phyloP scores from a whole-genome alignment of 2,888 invertebrate species.

The Caenorhabditis sp. region DNA sequence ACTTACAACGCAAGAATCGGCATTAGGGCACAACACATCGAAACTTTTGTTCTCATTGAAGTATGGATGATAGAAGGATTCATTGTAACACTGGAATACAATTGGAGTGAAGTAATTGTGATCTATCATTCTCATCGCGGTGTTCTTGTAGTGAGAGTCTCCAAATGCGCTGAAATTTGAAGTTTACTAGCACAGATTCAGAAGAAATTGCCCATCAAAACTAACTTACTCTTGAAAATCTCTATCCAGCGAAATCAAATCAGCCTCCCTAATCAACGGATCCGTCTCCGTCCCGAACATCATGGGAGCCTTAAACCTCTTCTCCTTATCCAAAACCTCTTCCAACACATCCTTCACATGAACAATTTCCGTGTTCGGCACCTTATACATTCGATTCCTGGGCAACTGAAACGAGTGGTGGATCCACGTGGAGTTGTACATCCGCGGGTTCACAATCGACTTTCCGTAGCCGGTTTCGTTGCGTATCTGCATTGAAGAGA shows the following conservation, averaged over 20 bases:
- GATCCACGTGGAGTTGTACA: constrained; percentile 60
- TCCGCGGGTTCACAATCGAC: constrained; percentile 52
- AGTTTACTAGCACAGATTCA: too few relatives aligned
- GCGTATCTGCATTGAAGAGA: constrained; percentile 37
- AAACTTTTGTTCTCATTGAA: constrained; percentile 39
- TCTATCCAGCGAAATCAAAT: constrained; percentile 24
- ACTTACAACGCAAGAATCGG: constrained; percentile 48
- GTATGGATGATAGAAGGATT: constrained; percentile 52
- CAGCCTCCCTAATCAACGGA: constrained; percentile 30
- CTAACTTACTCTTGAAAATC: constrained; percentile 40
- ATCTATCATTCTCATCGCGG: constrained; percentile 31
- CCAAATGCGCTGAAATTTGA: constrained; percentile 15
- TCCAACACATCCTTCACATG: constrained; percentile 48
- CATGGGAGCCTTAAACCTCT: constrained; percentile 15
- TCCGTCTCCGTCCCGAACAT: constrained; percentile 33
- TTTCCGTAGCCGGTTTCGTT: constrained; percentile 52
- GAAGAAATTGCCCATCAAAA: too few relatives aligned
- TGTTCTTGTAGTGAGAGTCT: background rate
- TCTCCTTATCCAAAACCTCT: constrained; percentile 8
- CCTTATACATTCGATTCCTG: constrained; percentile 26
- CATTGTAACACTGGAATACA: constrained; percentile 54
- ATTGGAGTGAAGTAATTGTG: constrained; percentile 39
- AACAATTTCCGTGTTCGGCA: constrained; percentile 46
- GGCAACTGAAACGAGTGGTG: constrained; percentile 52
- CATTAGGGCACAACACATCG: constrained; percentile 44